Evolutionary conservation across 2,888 invertebrate species (phyloP), one percentile per base, ranked within the genome.

Genomic region (Ormyrus nitidulus): DNA sequence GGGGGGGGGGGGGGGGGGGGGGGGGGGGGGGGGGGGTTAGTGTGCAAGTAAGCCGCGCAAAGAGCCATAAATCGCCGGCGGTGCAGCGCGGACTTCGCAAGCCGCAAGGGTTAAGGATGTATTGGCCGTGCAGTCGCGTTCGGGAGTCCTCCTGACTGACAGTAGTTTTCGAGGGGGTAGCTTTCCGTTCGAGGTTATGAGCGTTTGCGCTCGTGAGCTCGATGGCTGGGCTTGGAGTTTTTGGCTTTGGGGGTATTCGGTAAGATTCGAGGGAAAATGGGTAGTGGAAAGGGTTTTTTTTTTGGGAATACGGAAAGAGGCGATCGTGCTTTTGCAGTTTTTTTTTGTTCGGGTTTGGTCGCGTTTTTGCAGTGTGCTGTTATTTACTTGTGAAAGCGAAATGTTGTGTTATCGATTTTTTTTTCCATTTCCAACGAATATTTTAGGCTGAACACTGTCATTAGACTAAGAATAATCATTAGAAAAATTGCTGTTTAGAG

Each of bases 51-150:
- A 77, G 71, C 72, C 70, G 66, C 7, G 70, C 74, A 74, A 70
- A 74, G 73, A 74, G 66, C 70, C 54, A 74, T 77, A 77, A 77
- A 77, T 81, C 70, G 70, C 62, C 71, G 46, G 76, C 69, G 71
- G 76, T 56, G 62, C 48, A 53, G 58, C 49, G 78, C 56, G 46
- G 71, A 49, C 61, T 11, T 61, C 11, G 44, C 49, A 1, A 59
- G 71, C 65, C 72, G 72, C 77, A 72, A 65, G 66, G 77, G 77
- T 72, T 77, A 77, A 77, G 71, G 71, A 71, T 77, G 77, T 72
- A 77, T 77, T 66, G 66, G 72, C 66, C 62, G 69, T 76, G 69
- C 53, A 68, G 76, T 76, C 54, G 59, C 68, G 62, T 58, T 53
- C 64, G 44, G 49, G 64, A 19, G n/a, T 49, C 51, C 13, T 7